Conservation (phyloP, 2,888 invertebrate genomes). For the Bedellia somnulentella region DNA sequence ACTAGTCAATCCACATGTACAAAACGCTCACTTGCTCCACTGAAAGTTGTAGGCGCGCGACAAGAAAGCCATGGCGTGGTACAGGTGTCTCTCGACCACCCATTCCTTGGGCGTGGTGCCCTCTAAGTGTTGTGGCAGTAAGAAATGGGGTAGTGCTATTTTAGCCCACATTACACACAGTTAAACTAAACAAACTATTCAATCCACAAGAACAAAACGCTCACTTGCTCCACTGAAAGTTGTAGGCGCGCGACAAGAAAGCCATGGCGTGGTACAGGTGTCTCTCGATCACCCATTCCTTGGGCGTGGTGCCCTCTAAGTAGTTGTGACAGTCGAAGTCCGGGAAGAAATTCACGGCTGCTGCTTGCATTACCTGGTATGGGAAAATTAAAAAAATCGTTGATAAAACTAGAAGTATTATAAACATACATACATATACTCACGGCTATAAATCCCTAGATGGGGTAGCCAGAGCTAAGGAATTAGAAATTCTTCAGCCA, state of each 20-base stretch:
- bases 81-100: constrained; percentile 73
- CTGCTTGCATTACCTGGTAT: constrained; percentile 59
- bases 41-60: constrained; percentile 72
- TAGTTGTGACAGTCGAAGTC: constrained; percentile 75
- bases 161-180: too few species aligned
- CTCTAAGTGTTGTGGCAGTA: constrained; percentile 70
- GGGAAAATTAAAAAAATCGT: too few species aligned
- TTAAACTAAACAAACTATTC: too few species aligned
- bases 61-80: constrained; percentile 76
- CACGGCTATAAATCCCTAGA: too few species aligned
- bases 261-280: constrained; percentile 82
- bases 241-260: constrained; percentile 68
- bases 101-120: constrained; percentile 70
- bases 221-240: constrained; percentile 79
- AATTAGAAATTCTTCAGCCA: too few species aligned
- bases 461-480: too few species aligned
- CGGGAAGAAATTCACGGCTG: constrained; percentile 83
- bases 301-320: constrained; percentile 67
- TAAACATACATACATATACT: too few species aligned
- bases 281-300: constrained; percentile 72
- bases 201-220: not conserved
- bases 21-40: too few species aligned
- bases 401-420: not conserved
- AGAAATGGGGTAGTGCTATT: too few species aligned
- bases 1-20: too few species aligned